Percentiles rank a stretch among this genome's conserved stretches.
Conservation (phyloP, 2,113 vertebrate genomes). For the Burhinus oedicnemus region DNA sequence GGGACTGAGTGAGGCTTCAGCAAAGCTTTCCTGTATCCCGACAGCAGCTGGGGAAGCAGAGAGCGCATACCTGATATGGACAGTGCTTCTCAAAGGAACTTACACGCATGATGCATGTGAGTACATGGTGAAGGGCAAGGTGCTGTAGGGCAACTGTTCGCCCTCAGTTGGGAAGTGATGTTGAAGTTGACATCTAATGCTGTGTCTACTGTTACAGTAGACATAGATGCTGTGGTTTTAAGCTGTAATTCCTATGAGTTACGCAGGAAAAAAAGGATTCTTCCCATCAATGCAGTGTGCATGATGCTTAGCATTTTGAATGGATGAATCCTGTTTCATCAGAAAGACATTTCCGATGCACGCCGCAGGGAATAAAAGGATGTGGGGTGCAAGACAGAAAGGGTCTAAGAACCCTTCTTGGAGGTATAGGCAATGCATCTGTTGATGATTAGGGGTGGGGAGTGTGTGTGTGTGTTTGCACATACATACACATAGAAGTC, state of each 20-base stretch:
- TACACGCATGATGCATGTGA: neutral
- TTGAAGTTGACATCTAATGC: neutral
- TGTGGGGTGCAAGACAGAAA: neutral
- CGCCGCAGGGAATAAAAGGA: neutral
- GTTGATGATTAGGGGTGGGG: neutral
- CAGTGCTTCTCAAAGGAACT: neutral
- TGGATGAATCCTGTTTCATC: neutral
- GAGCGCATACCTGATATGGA: rapidly evolving
- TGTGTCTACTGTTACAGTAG: neutral
- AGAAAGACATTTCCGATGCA: neutral
- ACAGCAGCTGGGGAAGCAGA: neutral
- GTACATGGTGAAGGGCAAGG: neutral
- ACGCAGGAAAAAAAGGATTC: neutral
- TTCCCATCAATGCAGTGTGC: neutral
- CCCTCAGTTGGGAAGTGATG: neutral
- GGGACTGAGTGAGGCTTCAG: neutral
- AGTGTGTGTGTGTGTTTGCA: neutral
- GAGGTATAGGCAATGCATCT: neutral
- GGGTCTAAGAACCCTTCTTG: neutral
- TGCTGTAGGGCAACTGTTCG: neutral
- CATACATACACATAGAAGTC: neutral
- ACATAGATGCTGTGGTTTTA: neutral
- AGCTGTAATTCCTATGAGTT: neutral
- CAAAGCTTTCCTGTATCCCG: neutral
- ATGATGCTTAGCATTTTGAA: neutral